A percentile compares a stretch with the other conserved stretches of the same genome.
Evolutionary conservation across 2,888 invertebrate genomes (phyloP).

Genomic region (Drosophila limbata): DNA sequence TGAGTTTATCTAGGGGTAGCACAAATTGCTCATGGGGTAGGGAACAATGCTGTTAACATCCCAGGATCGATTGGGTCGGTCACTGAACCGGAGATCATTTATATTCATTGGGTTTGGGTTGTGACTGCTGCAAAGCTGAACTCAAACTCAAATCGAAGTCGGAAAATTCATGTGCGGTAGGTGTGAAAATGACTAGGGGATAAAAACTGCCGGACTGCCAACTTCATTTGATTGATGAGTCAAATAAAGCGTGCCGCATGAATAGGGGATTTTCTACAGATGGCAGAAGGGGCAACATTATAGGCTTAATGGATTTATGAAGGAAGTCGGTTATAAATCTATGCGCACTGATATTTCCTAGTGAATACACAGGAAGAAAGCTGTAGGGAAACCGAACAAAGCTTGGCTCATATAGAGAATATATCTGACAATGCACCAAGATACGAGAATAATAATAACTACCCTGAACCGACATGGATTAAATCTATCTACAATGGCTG

Average conservation of each 20-base stretch:
- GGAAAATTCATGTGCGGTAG: slow-evolving; percentile 46
- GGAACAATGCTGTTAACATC: slow-evolving; percentile 56
- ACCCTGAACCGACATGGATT: not conserved
- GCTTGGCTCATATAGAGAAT: slow-evolving; percentile 2
- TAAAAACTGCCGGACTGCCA: slow-evolving; percentile 48
- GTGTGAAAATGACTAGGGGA: slow-evolving; percentile 71
- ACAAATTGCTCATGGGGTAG: slow-evolving; percentile 54
- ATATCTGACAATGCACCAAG: not conserved
- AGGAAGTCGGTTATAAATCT: slow-evolving; percentile 59
- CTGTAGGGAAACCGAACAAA: slow-evolving; percentile 9
- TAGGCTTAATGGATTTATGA: slow-evolving; percentile 61
- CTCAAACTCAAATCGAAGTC: slow-evolving; percentile 9
- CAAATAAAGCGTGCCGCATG: slow-evolving; percentile 74
- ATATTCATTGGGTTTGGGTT: slow-evolving; percentile 57
- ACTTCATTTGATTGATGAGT: slow-evolving; percentile 67
- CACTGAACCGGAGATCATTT: slow-evolving; percentile 68
- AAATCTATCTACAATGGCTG: not conserved
- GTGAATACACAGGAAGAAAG: slow-evolving; percentile 31
- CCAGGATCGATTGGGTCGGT: slow-evolving; percentile 44
- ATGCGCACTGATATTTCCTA: slow-evolving; percentile 45
- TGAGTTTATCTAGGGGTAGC: slow-evolving; percentile 30
- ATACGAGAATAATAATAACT: slow-evolving; percentile 2
- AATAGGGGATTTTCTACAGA: slow-evolving; percentile 64
- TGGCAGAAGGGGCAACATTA: slow-evolving; percentile 25
- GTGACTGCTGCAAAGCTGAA: slow-evolving; percentile 2